Base-by-base conservation (phyloP, 2,888 invertebrate species). In the Seladonia tumulorum region DNA sequence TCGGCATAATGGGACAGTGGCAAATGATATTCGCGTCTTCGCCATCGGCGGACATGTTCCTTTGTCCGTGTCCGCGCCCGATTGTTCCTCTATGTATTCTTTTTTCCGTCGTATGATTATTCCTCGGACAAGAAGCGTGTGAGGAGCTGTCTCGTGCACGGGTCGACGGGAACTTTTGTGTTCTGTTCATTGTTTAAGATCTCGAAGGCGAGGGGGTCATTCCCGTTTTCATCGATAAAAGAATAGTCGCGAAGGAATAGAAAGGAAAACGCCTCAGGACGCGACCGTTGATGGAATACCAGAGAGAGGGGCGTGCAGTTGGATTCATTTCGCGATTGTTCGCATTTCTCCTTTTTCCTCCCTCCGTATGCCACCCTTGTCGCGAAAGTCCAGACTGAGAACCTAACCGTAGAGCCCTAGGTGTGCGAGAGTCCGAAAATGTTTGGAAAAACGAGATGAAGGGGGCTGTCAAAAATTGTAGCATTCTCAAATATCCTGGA, bases 131-230 rank as follows among this genome's bases (percentile, higher is more conserved):
- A n/a, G 35, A 57, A 73, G 68, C 68, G 18, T 35, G 12, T n/a
- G 35, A 49, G 35, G 35, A 35, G 45, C 39, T 29, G 47, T 76
- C 66, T 22, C 66, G 7, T 25, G 29, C 42, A 10, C 66, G 45
- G 35, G 22, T 10, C 53, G 53, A 53, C 53, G 53, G 53, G 53
- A 47, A 68, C 76, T 76, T 63, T 76, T 76, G 63, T 63, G 66
- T 66, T n/a, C 47, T 35, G 47, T 5, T 39, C 29, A 79, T 79
- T 79, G 82, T 79, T 73, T 53, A 53, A 42, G 47, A 76, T 49
- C 70, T 39, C 66, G 39, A 78, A 71, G 60, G n/a, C 60, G 66
- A 49, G 25, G 22, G 79, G 79, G 71, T 47, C 35, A 71, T 78
- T 79, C 49, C 25, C n/a, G 22, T 29, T 57, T 72, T 49, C 3